Percentiles rank a stretch among this genome's conserved stretches.
Evolutionary conservation across 2,888 invertebrate species (phyloP).

Genomic region (Caenorhabditis drosophilae): DNA sequence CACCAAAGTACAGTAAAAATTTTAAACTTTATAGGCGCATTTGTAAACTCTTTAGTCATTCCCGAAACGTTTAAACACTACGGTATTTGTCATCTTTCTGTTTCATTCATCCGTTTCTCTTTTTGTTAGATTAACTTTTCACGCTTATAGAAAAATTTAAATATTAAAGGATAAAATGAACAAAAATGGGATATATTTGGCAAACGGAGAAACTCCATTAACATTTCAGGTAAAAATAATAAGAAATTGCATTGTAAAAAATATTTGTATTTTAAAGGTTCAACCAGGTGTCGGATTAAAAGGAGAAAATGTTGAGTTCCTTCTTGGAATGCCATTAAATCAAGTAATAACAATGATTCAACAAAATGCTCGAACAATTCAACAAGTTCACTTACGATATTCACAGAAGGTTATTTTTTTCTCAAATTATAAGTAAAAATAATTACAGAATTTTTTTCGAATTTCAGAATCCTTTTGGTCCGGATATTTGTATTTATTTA

Average conservation of each 20-base stretch:
- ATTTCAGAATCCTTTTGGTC: constrained; percentile 89
- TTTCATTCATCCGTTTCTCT: no score
- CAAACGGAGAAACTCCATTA: background rate
- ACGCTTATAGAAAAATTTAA: no score
- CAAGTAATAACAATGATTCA: constrained; percentile 60
- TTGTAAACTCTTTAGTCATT: no score
- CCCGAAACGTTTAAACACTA: no score
- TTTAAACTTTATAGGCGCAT: no score
- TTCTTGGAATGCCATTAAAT: constrained; percentile 66
- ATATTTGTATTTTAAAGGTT: constrained; percentile 57
- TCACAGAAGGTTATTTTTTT: constrained; percentile 51
- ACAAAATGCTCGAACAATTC: constrained; percentile 52
- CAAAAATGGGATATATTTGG: background rate
- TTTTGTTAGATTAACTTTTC: no score
- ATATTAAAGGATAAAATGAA: background rate
- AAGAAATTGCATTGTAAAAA: background rate
- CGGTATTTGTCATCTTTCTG: no score
- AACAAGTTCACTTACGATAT: constrained; percentile 61
- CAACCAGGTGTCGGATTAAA: constrained; percentile 62
- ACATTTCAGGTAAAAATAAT: constrained; percentile 1
- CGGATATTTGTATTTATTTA: constrained; percentile 93
- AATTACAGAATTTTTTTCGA: constrained; percentile 74
- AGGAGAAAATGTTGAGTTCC: constrained; percentile 60
- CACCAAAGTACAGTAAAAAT: no score
- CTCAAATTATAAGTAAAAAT: background rate